Percentiles rank a stretch among this genome's conserved stretches.
Conservation (phyloP, 2,797 vertebrate species). For the Tokudaia tokunoshimensis region DNA sequence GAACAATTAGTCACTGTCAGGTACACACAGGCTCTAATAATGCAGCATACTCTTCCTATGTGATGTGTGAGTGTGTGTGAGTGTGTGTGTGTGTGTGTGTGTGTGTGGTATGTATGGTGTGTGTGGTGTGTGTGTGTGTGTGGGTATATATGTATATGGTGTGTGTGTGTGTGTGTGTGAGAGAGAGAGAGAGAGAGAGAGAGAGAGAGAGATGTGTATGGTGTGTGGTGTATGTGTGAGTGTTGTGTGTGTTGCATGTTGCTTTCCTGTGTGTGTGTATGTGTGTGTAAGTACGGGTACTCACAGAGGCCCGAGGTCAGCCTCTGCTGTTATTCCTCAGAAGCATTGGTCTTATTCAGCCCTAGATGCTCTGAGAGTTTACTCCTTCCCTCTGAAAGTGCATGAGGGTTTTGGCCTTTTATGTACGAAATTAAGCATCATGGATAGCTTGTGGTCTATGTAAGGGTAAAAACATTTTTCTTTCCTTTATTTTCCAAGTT, state of each 20-base stretch:
- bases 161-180: background rate
- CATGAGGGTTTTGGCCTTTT: constrained; percentile 32
- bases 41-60: background rate
- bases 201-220: background rate
- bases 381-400: background rate
- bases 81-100: background rate
- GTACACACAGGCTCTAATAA: background rate
- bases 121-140: background rate
- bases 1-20: background rate
- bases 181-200: too few relatives aligned
- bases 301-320: background rate
- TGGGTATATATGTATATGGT: too few relatives aligned
- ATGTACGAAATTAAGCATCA: background rate
- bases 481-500: background rate
- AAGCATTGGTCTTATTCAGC: background rate
- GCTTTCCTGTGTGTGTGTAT: background rate
- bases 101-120: background rate
- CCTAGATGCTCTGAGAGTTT: background rate
- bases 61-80: background rate
- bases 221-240: background rate
- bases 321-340: background rate
- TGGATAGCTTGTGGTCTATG: background rate
- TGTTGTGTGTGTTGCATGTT: background rate
- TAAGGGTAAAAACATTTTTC: background rate
- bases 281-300: background rate